Evolutionary conservation across 2,797 vertebrate species (phyloP), one percentile per base, ranked within the genome.

Genomic region (Alcedo quadribrachys): DNA sequence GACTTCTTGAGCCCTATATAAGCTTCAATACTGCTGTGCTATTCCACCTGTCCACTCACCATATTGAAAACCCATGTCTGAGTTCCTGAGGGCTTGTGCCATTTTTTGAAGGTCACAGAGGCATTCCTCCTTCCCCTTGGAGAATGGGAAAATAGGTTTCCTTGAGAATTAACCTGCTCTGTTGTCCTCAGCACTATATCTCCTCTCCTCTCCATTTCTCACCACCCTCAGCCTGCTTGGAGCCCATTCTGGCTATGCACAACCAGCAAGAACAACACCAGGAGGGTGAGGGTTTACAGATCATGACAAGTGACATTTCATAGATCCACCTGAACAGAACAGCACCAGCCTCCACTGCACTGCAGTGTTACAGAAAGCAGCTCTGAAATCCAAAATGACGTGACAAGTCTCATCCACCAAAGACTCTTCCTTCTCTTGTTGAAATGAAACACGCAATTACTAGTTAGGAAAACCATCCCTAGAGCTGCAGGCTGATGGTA

Each of bases 361-460:
- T 28, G 24, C 55, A 91, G 43, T 0, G 1, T 32, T 80, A 58
- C 7, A 69, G 19, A 67, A 4, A 42, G 21, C 13, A 83, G 51
- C 30, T 69, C 77, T 78, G 82, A 92, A 74, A 80, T 50, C 21
- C 60, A 87, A 78, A n/a, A 46, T 8, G 76, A 66, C 5, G 32
- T 27, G 40, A 57, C 40, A 77, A 82, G 20, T 27, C 17, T 76
- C 25, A 85, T 37, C 11, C 19, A 87, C 37, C 53, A 51, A 57
- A 69, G 48, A 62, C 33, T 21, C 24, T 66, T 68, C 66, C 45
- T 70, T 68, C 33, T 24, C 33, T 33, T 17, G 53, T 57, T 57
- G 65, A 93, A 91, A 76, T 22, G 24, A 90, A 93, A 77, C 65
- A 77, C 13, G 53, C 20, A 37, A 82, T 74, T 32, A 76, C 19